Evolutionary conservation across 2,113 vertebrate species (phyloP).

Genomic region (Rynchops niger): DNA sequence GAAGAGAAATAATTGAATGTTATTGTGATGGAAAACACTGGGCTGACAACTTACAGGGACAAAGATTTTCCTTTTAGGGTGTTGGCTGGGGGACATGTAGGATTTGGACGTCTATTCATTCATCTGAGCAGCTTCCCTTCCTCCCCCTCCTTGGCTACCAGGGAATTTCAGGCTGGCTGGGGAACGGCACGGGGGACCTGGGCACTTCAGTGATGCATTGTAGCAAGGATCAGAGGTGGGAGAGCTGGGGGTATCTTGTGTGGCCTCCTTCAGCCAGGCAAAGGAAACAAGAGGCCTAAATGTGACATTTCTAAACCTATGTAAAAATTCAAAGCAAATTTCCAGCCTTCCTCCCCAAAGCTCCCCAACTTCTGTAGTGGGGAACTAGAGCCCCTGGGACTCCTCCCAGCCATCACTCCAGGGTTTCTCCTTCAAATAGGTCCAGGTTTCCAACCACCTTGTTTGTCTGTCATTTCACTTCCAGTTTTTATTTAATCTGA

Average conservation of each 20-base stretch:
- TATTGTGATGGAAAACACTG: constrained; percentile 42
- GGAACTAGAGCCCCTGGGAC: background rate
- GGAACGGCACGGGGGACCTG: background rate
- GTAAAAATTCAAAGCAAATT: background rate
- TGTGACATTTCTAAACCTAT: background rate
- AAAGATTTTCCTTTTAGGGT: background rate
- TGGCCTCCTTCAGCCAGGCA: background rate
- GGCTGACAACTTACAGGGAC: background rate
- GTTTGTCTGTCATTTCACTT: background rate
- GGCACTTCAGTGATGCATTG: background rate
- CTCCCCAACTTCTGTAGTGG: background rate
- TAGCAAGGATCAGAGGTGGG: background rate
- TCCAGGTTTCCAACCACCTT: background rate
- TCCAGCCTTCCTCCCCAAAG: background rate
- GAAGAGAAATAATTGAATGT: constrained; percentile 42
- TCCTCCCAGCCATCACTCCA: background rate
- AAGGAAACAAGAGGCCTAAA: background rate
- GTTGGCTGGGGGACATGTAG: background rate
- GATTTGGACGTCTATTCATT: background rate
- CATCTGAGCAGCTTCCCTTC: background rate
- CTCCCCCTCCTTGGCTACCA: background rate
- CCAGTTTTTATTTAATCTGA: constrained; percentile 53
- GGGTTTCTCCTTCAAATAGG: background rate
- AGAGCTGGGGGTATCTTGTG: background rate
- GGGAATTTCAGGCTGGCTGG: background rate